Evolutionary conservation across 2,888 invertebrate genomes (phyloP).

Genomic region (Syrista parreyssii): DNA sequence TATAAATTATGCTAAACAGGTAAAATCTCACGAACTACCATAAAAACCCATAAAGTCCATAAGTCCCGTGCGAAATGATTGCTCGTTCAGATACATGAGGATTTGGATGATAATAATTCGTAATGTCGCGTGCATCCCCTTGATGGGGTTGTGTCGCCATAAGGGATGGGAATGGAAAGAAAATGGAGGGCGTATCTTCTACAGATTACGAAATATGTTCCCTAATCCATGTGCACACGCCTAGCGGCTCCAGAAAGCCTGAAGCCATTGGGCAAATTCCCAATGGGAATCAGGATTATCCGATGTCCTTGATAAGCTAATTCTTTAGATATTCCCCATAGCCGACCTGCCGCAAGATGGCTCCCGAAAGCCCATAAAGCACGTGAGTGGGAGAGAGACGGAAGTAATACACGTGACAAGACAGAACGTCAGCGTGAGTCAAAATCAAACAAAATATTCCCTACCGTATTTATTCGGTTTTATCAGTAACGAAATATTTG

Average conservation of each 20-base stretch:
- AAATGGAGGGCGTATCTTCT: conserved; percentile 45
- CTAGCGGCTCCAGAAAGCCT: conserved; percentile 38
- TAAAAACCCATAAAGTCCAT: conserved; percentile 23
- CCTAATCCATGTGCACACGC: conserved; percentile 57
- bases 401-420: too few relatives aligned
- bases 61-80: conserved; percentile 66
- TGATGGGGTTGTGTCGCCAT: conserved; percentile 48
- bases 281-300: conserved; percentile 52
- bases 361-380: too few relatives aligned
- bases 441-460: too few relatives aligned
- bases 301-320: conserved; percentile 53
- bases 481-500: too few relatives aligned
- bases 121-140: conserved; percentile 33
- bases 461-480: too few relatives aligned
- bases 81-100: conserved; percentile 59
- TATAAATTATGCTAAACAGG: too few relatives aligned
- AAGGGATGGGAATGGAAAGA: conserved; percentile 28
- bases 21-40: too few relatives aligned
- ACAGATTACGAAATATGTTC: conserved; percentile 63
- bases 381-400: too few relatives aligned
- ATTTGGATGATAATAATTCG: conserved; percentile 58
- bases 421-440: too few relatives aligned
- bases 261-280: conserved; percentile 20
- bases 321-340: conserved; percentile 35
- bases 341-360: too few relatives aligned